Evolutionary conservation across 1,140 invertebrate genomes (phyloP).

Genomic region (Latrodectus geometricus): DNA sequence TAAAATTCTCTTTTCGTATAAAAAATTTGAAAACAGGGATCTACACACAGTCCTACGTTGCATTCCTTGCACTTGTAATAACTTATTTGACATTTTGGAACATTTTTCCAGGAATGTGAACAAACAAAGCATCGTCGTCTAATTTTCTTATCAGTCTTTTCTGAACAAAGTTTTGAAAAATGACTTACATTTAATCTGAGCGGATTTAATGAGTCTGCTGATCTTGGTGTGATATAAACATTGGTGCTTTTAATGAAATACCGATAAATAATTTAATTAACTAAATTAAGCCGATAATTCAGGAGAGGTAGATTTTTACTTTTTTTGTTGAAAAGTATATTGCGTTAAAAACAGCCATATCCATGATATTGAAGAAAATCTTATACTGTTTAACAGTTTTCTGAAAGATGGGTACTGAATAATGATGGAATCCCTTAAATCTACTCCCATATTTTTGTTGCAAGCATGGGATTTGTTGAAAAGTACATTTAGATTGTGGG

Average conservation of each 20-base stretch:
- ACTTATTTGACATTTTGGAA: neutral
- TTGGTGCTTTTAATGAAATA: neutral
- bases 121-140: neutral
- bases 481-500: too few species aligned
- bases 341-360: too few species aligned
- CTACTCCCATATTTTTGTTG: too few species aligned
- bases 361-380: too few species aligned
- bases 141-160: neutral
- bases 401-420: too few species aligned
- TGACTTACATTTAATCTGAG: slow-evolving; percentile 1
- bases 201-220: neutral
- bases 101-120: neutral
- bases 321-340: too few species aligned
- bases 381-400: too few species aligned
- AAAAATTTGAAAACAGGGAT: neutral
- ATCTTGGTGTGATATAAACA: neutral
- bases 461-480: too few species aligned
- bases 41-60: neutral
- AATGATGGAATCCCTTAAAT: too few species aligned
- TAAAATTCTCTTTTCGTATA: neutral
- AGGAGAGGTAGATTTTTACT: neutral
- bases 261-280: neutral
- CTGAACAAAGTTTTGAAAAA: neutral
- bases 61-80: neutral
- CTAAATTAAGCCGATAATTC: neutral